Percentiles rank a stretch among this genome's conserved stretches.
Conservation (phyloP, 1,140 invertebrate species). For the Philaenus spumarius region DNA sequence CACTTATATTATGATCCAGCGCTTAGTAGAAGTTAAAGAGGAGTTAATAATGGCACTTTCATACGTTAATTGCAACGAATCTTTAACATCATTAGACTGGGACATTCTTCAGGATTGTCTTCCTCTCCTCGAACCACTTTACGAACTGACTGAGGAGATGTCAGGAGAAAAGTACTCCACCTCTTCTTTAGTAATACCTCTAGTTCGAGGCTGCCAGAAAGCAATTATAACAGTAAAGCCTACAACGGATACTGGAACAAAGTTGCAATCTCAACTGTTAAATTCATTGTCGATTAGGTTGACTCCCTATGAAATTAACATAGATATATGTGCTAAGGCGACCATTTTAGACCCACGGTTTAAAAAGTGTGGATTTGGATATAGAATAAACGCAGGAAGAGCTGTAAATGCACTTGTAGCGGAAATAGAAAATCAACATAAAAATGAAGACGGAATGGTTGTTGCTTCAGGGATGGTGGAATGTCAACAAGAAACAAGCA, state of each 20-base stretch:
- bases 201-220: slow-evolving; percentile 7
- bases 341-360: slow-evolving; percentile 6
- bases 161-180: slow-evolving; percentile 9
- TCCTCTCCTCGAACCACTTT: neutral
- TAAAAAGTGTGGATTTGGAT: neutral
- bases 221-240: neutral
- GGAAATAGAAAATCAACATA: neutral
- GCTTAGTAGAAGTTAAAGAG: slow-evolving; percentile 7
- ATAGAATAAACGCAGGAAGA: neutral
- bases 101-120: neutral
- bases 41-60: neutral
- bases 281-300: neutral
- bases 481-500: neutral
- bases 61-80: neutral
- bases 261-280: neutral
- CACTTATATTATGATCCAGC: neutral
- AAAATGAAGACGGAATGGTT: no score
- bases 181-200: neutral
- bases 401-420: neutral
- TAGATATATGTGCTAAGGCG: neutral
- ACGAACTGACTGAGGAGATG: slow-evolving; percentile 1
- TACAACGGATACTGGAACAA: neutral
- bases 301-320: neutral
- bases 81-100: neutral
- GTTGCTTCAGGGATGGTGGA: neutral